These are phyloP conservation scores for Platycheirus albimanus DNA, from an alignment of 2,888 invertebrate species.

Conservation along the genomic window DNA sequence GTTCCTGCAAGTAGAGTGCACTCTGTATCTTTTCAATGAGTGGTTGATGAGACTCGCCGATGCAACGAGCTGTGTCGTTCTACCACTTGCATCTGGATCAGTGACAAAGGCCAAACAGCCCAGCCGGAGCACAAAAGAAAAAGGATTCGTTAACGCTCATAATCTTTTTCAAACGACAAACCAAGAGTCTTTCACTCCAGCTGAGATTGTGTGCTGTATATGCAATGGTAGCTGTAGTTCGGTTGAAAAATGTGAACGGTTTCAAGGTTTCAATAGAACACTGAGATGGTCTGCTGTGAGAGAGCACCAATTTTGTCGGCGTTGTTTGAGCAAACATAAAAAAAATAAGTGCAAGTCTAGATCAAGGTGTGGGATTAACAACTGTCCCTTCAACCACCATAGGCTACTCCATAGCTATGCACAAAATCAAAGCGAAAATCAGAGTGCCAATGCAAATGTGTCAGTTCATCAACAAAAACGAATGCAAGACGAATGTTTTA, in stretches of 20 bases:
- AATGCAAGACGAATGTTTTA: not conserved
- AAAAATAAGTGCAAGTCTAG: not conserved
- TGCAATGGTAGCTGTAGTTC: not conserved
- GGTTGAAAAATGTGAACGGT: not conserved
- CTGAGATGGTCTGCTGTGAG: not conserved
- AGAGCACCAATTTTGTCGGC: not conserved
- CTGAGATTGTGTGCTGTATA: not conserved
- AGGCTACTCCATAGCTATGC: not conserved
- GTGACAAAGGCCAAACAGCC: not conserved
- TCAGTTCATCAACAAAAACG: not conserved
- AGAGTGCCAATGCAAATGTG: not conserved
- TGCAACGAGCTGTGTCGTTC: not conserved
- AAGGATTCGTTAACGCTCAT: no score
- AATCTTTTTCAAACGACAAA: no score
- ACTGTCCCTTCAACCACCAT: no score
- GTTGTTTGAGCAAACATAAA: not conserved
- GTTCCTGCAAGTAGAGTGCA: not conserved
- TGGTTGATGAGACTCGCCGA: not conserved
- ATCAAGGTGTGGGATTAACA: no score
- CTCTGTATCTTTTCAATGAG: not conserved
- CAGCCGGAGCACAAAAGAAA: no score
- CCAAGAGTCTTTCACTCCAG: no score
- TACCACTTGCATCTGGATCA: not conserved
- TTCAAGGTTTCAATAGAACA: not conserved
- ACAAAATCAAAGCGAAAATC: not conserved